These are phyloP conservation scores for Caenorhabditis macrosperma DNA, from an alignment of 2,888 invertebrate species.

Conservation along the genomic window DNA sequence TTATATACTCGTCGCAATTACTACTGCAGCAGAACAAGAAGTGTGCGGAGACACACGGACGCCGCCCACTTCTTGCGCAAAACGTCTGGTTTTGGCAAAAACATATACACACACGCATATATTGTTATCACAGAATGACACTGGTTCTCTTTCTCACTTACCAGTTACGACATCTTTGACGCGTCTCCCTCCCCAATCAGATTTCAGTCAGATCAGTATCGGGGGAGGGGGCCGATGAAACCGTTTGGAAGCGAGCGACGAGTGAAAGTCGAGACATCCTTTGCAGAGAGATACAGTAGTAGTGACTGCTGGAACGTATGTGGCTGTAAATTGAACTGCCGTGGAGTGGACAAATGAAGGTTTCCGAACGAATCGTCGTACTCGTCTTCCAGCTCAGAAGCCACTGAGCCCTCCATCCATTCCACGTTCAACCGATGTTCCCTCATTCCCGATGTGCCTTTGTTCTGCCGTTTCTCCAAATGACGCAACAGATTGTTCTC, in stretches of 20 bases:
- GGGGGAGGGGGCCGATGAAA: conserved; percentile 18
- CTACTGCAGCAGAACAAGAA: conserved; percentile 41
- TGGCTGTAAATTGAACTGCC: too few species aligned
- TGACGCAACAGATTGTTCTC: conserved; percentile 27
- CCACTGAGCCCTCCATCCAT: too few species aligned
- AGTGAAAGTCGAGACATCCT: not conserved
- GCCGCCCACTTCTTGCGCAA: conserved; percentile 48
- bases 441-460: too few species aligned
- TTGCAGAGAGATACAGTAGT: not conserved
- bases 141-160: conserved; percentile 51
- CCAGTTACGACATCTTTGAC: conserved; percentile 46
- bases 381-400: too few species aligned
- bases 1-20: conserved; percentile 63
- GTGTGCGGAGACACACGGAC: conserved; percentile 16
- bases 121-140: conserved; percentile 55
- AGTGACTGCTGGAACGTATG: too few species aligned
- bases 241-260: not conserved
- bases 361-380: too few species aligned
- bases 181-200: not conserved
- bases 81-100: conserved; percentile 58
- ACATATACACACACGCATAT: conserved; percentile 34
- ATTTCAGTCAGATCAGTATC: conserved; percentile 32
- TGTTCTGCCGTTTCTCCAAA: not conserved
- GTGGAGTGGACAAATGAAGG: too few species aligned
- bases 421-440: too few species aligned